Conservation (phyloP, 2,797 vertebrate genomes). For the Acanthiza pusilla region DNA sequence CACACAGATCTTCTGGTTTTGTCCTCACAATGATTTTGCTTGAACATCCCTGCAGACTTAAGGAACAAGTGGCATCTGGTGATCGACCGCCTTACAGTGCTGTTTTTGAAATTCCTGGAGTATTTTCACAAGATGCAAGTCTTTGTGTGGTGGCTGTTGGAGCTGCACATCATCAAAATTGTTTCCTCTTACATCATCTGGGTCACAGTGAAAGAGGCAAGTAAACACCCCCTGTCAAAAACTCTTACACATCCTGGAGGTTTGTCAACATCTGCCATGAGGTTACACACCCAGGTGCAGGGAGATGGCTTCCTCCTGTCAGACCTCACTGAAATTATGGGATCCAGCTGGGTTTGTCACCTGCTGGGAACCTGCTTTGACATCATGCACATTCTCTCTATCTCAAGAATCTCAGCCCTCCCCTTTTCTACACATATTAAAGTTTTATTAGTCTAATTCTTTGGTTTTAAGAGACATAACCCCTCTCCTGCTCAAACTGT, state of each 20-base stretch:
- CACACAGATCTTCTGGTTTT: background rate
- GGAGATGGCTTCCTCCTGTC: background rate
- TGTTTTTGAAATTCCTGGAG: slow-evolving; percentile 95
- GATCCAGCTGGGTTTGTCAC: background rate
- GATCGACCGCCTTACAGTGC: slow-evolving; percentile 92
- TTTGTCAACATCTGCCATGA: background rate
- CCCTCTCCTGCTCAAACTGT: background rate
- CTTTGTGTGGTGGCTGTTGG: slow-evolving; percentile 96
- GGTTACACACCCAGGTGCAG: background rate
- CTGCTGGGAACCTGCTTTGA: background rate
- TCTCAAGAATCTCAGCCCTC: background rate
- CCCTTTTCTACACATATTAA: background rate
- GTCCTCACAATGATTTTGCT: background rate
- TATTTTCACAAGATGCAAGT: slow-evolving; percentile 97
- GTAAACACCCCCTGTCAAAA: slow-evolving; percentile 5
- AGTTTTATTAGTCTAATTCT: background rate
- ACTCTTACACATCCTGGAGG: background rate
- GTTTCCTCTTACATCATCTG: slow-evolving; percentile 92
- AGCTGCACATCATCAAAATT: slow-evolving; percentile 96
- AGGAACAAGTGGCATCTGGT: slow-evolving; percentile 97
- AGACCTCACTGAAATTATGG: background rate
- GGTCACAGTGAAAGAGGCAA: slow-evolving; percentile 89
- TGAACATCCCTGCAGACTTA: slow-evolving; percentile 77
- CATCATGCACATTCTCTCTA: background rate
- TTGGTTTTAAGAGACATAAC: background rate